Evolutionary conservation across 1,140 invertebrate genomes (phyloP).

Genomic region (Pogonomyrmex barbatus): DNA sequence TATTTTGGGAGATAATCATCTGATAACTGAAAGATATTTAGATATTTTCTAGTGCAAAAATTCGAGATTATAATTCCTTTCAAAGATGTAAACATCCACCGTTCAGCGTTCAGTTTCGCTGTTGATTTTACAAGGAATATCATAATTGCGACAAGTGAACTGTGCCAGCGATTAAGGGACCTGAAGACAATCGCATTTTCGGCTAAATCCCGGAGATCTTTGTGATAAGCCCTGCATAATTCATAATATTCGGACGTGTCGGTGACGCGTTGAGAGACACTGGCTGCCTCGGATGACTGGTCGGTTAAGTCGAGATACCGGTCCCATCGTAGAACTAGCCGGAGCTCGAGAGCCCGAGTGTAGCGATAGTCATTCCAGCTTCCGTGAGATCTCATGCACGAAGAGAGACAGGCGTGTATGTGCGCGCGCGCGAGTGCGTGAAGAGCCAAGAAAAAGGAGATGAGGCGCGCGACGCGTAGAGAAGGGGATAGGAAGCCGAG

Average conservation of each 20-base stretch:
- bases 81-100: neutral
- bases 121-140: neutral
- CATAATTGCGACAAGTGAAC: neutral
- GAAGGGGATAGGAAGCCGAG: constrained; percentile 27
- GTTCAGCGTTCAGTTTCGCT: neutral
- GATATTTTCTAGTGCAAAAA: too few relatives aligned
- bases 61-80: constrained; percentile 4
- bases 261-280: constrained; percentile 78
- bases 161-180: neutral
- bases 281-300: constrained; percentile 75
- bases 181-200: neutral
- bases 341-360: constrained; percentile 62
- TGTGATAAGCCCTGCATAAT: neutral
- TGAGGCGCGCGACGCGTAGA: constrained; percentile 30
- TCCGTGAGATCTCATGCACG: constrained; percentile 78
- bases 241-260: constrained; percentile 21
- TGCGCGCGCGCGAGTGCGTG: constrained; percentile 14
- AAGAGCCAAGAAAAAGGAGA: constrained; percentile 32
- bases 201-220: neutral
- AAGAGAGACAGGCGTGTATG: constrained; percentile 15
- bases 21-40: neutral
- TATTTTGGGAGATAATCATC: neutral
- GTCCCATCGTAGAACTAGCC: constrained; percentile 78
- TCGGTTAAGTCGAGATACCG: constrained; percentile 82
- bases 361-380: constrained; percentile 76